Percentiles rank a stretch among this genome's conserved stretches.
phyloP scores from a whole-genome alignment of 2,888 invertebrate genomes.

The Heliconius hortense region DNA sequence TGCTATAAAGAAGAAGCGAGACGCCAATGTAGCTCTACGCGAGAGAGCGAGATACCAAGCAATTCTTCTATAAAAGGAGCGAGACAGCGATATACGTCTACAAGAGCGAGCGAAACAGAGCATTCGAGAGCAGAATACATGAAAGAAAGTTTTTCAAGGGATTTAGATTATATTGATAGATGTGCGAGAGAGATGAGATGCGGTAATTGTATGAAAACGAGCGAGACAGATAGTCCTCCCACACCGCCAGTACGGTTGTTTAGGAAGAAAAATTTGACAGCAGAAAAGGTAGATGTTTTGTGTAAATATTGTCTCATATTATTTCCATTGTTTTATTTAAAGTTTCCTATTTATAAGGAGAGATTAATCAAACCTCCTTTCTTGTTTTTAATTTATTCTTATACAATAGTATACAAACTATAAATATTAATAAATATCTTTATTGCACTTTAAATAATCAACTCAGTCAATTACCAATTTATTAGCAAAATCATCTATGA shows the following conservation, averaged over 20 bases:
- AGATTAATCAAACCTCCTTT: too few species aligned
- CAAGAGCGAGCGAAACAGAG: conserved; percentile 30
- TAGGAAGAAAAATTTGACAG: conserved; percentile 49
- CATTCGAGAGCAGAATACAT: background rate
- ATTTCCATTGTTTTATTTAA: background rate
- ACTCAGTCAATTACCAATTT: too few species aligned
- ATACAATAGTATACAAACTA: too few species aligned
- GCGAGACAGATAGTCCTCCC: conserved; percentile 52
- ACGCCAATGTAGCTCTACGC: conserved; percentile 41
- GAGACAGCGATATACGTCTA: conserved; percentile 42
- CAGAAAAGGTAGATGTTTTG: conserved; percentile 47
- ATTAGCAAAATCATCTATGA: too few species aligned
- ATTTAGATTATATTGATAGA: background rate
- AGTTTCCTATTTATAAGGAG: too few species aligned
- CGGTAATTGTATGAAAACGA: conserved; percentile 45
- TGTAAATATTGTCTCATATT: background rate
- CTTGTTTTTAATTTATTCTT: too few species aligned
- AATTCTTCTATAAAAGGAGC: conserved; percentile 21
- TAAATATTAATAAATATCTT: too few species aligned
- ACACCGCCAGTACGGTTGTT: conserved; percentile 53
- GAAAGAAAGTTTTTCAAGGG: background rate
- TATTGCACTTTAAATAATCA: too few species aligned
- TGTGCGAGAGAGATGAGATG: conserved; percentile 9
- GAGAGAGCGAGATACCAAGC: conserved; percentile 43
- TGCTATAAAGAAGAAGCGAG: conserved; percentile 35